phyloP scores from a whole-genome alignment of 2,797 vertebrate genomes.

The Lepilemur ruficaudatus region DNA sequence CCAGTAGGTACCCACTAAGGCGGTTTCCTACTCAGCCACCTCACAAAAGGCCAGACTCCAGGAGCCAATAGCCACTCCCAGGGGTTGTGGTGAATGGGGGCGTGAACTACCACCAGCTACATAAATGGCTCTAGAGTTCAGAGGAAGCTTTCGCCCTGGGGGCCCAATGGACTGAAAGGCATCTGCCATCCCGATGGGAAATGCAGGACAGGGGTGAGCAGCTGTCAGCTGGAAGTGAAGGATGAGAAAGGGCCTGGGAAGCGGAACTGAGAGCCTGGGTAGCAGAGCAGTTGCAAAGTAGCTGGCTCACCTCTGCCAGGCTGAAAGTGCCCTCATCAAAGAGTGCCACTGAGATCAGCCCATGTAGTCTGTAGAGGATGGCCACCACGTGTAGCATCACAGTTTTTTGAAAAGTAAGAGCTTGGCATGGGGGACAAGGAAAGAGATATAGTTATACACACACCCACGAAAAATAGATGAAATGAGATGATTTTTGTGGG shows the following conservation, averaged over 20 bases:
- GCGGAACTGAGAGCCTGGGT: neutral
- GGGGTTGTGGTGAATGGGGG: neutral
- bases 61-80: neutral
- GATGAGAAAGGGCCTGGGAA: neutral
- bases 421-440: neutral
- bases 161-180: conserved; percentile 29
- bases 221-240: conserved; percentile 40
- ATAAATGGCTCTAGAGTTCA: conserved; percentile 22
- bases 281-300: neutral
- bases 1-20: neutral
- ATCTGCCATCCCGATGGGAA: neutral
- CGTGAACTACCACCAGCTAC: neutral
- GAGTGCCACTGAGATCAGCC: neutral
- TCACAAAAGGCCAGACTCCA: conserved; percentile 47
- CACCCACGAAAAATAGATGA: neutral
- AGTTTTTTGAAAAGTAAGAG: neutral
- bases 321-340: neutral
- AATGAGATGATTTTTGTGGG: neutral
- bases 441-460: too few species aligned
- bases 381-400: neutral
- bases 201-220: neutral
- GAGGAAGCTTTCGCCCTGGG: conserved; percentile 30
- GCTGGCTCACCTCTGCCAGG: neutral
- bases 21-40: neutral
- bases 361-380: neutral